Evolutionary conservation across 2,797 vertebrate species (phyloP).

Genomic region (Synanceia verrucosa): DNA sequence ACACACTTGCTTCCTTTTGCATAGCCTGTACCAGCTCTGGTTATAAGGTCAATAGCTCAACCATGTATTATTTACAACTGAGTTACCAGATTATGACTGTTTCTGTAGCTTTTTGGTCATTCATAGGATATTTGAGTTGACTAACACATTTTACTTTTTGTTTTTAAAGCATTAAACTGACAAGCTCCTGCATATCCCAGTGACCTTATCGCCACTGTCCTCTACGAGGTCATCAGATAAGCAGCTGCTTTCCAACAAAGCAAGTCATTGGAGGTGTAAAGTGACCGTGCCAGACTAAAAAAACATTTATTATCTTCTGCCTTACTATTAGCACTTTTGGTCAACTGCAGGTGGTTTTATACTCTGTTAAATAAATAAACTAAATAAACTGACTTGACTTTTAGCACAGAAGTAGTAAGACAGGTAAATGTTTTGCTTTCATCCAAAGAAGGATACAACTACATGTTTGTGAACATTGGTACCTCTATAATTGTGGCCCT

Average conservation of each 20-base stretch:
- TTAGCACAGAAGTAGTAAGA: background rate
- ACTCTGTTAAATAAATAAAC: background rate
- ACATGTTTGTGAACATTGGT: background rate
- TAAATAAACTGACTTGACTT: background rate
- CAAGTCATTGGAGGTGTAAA: background rate
- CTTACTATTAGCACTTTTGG: background rate
- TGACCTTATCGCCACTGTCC: background rate
- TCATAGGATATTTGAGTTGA: background rate
- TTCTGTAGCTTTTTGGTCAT: background rate
- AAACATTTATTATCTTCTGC: background rate
- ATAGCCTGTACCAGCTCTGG: background rate
- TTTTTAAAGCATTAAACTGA: background rate
- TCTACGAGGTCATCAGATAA: background rate
- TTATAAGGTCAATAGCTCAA: background rate
- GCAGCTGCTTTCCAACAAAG: background rate
- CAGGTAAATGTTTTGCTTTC: background rate
- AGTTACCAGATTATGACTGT: background rate
- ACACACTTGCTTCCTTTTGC: background rate
- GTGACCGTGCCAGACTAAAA: background rate
- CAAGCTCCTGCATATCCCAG: background rate
- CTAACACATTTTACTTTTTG: background rate
- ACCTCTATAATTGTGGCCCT: background rate
- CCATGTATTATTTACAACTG: background rate
- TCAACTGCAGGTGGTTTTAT: background rate
- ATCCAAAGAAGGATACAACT: background rate